Evolutionary conservation across 2,797 vertebrate species (phyloP).

Genomic region (Acanthis flammea): DNA sequence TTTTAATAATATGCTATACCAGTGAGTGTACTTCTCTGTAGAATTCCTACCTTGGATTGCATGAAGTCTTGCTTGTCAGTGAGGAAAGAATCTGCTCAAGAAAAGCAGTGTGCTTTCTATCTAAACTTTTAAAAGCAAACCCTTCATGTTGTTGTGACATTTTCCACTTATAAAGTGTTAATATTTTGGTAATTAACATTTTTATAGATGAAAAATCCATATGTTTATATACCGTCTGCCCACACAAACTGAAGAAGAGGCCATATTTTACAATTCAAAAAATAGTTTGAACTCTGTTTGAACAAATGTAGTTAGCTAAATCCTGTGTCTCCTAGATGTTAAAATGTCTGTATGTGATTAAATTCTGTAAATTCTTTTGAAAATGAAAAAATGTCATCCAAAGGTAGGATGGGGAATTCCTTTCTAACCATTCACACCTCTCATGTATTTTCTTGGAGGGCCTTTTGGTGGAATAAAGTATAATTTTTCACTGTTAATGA

Average conservation of each 20-base stretch:
- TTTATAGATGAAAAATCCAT: not conserved
- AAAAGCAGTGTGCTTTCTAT: not conserved
- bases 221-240: not conserved
- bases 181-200: not conserved
- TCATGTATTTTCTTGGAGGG: not conserved
- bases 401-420: not conserved
- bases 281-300: not conserved
- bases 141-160: not conserved
- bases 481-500: not conserved
- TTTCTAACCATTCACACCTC: not conserved
- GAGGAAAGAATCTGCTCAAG: not conserved
- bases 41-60: not conserved
- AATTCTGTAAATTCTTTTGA: not conserved
- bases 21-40: not conserved
- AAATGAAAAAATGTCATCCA: not conserved
- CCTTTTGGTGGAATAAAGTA: not conserved
- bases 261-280: not conserved
- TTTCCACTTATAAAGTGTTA: not conserved
- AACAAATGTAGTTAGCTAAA: not conserved
- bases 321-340: not conserved
- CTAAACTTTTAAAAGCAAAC: not conserved
- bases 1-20: not conserved
- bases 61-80: not conserved
- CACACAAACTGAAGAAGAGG: not conserved
- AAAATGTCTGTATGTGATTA: not conserved